Conservation (phyloP, 2,113 vertebrate genomes). For the Copsychus sechellarum region DNA sequence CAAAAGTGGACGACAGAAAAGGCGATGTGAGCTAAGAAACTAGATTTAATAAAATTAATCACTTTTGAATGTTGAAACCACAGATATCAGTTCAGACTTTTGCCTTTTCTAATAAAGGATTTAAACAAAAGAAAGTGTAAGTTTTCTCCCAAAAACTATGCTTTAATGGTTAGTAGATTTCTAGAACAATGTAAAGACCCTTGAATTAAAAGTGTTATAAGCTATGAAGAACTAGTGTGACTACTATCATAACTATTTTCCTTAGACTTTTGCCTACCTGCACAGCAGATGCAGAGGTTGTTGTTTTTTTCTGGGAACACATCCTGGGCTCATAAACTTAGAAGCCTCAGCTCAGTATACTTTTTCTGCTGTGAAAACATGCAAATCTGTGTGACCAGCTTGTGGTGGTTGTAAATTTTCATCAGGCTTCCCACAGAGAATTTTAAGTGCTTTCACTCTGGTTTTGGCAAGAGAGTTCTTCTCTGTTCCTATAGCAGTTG, state of each 20-base stretch:
- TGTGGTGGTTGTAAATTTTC: neutral
- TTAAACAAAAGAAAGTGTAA: neutral
- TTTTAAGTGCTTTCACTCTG: conserved; percentile 1
- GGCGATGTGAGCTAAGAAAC: neutral
- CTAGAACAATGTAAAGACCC: neutral
- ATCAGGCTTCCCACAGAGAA: neutral
- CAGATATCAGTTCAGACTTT: neutral
- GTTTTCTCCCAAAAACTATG: neutral
- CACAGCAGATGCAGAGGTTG: neutral
- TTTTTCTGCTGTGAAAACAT: neutral
- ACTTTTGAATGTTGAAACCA: neutral
- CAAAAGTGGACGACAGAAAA: conserved; percentile 7
- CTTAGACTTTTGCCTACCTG: neutral
- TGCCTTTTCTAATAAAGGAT: neutral
- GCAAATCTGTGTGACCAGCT: conserved; percentile 35
- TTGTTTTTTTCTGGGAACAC: neutral
- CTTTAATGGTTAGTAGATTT: neutral
- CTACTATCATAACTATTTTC: neutral
- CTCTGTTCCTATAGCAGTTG: neutral
- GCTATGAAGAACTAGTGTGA: neutral
- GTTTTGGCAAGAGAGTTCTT: neutral
- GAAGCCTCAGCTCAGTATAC: neutral
- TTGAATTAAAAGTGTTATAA: neutral
- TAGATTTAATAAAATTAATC: conserved; percentile 19
- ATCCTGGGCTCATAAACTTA: neutral